Conservation (phyloP, 2,797 vertebrate genomes). For the Sebastolobus altivelis region DNA sequence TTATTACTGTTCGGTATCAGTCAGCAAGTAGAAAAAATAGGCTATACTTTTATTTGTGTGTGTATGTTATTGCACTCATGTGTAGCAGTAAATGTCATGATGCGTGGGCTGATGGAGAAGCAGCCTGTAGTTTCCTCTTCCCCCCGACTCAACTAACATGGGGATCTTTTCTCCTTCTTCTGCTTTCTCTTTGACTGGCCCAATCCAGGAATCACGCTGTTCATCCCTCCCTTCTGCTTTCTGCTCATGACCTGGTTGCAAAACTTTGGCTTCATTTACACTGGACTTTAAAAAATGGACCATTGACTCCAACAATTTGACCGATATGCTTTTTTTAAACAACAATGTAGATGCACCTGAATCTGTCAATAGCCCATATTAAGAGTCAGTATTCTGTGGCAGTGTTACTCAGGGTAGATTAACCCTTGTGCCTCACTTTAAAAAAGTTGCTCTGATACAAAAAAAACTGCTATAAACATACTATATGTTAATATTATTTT, state of each 20-base stretch:
- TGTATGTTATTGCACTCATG: background rate
- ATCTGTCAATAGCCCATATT: background rate
- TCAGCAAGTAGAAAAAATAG: background rate
- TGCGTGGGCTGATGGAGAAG: conserved; percentile 26
- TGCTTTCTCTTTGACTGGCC: conserved; percentile 54
- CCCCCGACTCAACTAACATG: background rate
- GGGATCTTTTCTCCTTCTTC: conserved; percentile 61
- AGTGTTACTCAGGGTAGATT: background rate
- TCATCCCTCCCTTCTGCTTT: conserved; percentile 53
- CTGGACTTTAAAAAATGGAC: background rate
- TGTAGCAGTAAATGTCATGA: conserved; percentile 5
- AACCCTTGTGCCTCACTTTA: too few relatives aligned
- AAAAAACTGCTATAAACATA: too few relatives aligned
- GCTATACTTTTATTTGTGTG: background rate
- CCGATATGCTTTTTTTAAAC: background rate
- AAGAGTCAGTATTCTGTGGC: background rate
- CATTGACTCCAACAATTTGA: background rate
- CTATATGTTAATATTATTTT: too few relatives aligned
- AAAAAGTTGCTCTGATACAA: too few relatives aligned
- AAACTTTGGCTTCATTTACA: background rate
- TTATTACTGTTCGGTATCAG: background rate
- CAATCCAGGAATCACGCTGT: conserved; percentile 48
- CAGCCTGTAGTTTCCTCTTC: conserved; percentile 48
- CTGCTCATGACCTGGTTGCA: conserved; percentile 17
- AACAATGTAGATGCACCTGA: background rate